Conservation (phyloP, 2,888 invertebrate species). For the Ornithoptera alexandrae region DNA sequence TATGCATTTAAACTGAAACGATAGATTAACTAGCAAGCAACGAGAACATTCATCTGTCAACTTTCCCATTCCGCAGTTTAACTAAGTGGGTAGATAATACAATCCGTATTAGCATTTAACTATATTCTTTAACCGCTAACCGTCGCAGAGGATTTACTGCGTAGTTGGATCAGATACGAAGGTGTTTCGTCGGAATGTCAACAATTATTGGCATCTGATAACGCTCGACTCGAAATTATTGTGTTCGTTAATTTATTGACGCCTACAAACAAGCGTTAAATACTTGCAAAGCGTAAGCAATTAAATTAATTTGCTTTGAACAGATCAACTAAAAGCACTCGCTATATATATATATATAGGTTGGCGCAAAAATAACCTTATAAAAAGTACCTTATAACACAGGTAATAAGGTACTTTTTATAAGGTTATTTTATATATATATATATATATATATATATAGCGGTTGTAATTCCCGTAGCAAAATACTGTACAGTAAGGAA, state of each 20-base stretch:
- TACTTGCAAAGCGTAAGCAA: conserved; percentile 6
- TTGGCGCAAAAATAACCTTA: no score
- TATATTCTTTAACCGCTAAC: conserved; percentile 44
- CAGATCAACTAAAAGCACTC: neutral
- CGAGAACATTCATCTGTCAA: conserved; percentile 34
- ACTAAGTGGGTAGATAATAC: conserved; percentile 31
- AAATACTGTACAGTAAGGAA: no score
- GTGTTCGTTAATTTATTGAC: conserved; percentile 38
- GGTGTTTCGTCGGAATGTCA: conserved; percentile 45
- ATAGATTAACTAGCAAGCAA: neutral
- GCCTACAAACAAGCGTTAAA: conserved; percentile 34
- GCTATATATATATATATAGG: no score
- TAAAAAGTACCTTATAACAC: no score
- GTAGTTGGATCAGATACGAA: conserved; percentile 48
- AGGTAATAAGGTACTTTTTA: no score
- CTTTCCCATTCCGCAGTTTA: conserved; percentile 27
- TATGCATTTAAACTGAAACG: neutral
- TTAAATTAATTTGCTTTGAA: neutral
- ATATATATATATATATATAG: no score
- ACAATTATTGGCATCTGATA: conserved; percentile 46
- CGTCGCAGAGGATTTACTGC: conserved; percentile 46
- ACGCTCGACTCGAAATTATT: conserved; percentile 34
- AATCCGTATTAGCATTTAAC: conserved; percentile 45
- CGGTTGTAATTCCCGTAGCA: no score
- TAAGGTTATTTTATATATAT: no score